These are phyloP conservation scores for Ramphastos sulfuratus DNA, from an alignment of 2,113 vertebrate genomes.

Conservation along the genomic window DNA sequence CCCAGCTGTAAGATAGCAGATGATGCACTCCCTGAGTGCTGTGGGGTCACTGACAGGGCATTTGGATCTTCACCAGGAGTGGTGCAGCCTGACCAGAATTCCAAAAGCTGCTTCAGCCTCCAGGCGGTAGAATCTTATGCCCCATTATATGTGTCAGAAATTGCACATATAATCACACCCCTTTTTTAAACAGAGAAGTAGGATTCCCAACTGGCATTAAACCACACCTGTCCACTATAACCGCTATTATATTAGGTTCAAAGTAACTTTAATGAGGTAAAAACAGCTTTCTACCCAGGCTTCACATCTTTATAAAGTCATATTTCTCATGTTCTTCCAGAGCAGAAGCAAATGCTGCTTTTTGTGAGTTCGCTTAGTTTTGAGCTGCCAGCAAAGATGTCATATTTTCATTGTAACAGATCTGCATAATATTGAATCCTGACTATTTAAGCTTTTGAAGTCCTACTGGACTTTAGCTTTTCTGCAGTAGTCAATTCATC, in stretches of 20 bases:
- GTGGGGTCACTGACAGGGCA: neutral
- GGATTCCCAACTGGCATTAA: neutral
- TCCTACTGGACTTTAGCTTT: neutral
- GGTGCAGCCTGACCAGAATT: neutral
- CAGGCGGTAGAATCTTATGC: neutral
- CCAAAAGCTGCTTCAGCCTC: neutral
- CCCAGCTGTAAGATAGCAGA: neutral
- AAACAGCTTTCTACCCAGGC: neutral
- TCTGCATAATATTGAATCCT: neutral
- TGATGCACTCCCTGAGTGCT: rapidly evolving
- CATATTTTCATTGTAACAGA: neutral
- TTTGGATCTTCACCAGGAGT: neutral
- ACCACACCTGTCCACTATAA: neutral
- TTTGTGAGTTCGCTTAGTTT: neutral
- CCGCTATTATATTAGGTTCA: neutral
- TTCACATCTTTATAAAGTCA: neutral
- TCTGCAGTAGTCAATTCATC: neutral
- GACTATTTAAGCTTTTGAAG: neutral
- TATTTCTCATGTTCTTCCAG: neutral
- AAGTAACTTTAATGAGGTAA: neutral
- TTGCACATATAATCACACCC: neutral
- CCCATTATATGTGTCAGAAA: neutral
- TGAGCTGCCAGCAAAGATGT: neutral
- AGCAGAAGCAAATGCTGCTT: neutral
- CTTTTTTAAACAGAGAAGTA: neutral